Base-by-base conservation (phyloP, 2,888 invertebrate genomes). In the Drosophila mercatorum region DNA sequence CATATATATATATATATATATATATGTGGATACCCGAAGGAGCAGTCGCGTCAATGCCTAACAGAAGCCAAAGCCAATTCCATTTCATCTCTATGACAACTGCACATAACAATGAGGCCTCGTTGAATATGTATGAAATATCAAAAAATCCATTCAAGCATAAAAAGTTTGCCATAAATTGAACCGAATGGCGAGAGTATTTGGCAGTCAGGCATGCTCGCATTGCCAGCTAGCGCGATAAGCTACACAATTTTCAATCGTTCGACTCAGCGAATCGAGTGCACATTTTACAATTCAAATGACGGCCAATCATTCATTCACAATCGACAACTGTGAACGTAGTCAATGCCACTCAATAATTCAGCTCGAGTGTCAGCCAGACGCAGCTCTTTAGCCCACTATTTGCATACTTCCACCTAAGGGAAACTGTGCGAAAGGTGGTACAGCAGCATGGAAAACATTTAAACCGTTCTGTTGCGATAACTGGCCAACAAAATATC, bases 281-380 rank as follows among this genome's bases (percentile, higher is more conserved):
- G 70, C 79, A 78, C 77, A 78, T 78, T 78, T 78, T 70, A 75
- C 79, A 78, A 79, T 78, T 78, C 75, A 78, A 78, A 78, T 79
- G 53, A 52, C 65, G 53, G 56, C 47, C 75, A 78, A 74, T 68
- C 79, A 71, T 65, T 78, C 79, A 49, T 44, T 56, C 58, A 41
- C 59, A 69, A 44, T 58, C 70, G 46, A 53, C 57, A 46, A 51
- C 38, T 49, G 61, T 51, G 53, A 66, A 47, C 58, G 61, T 55
- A 55, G 47, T 63, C 55, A 28, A 40, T 65, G 63, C 49, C 53
- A 63, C 69, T 77, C 61, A 70, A 78, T 73, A 64, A 78, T 78
- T 77, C 74, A 78, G 63, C 28, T 66, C 49, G 51, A 58, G 58
- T 47, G 47, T 64, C 61, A 44, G 44, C 34, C 57, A 22, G 22